Conservation (phyloP, 1,140 invertebrate species). For the Pararge aegeria region DNA sequence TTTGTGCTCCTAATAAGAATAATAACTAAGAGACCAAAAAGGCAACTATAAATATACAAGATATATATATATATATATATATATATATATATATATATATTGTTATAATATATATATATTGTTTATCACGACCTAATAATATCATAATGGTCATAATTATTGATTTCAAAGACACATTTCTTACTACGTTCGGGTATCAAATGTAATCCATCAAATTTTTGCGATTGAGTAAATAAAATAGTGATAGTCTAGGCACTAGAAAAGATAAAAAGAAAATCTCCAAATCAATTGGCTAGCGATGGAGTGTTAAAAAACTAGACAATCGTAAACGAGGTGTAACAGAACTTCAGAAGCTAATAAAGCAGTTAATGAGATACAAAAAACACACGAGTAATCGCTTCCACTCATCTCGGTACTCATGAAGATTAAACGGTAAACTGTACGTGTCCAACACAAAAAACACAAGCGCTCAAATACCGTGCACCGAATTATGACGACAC, state of each 20-base stretch:
- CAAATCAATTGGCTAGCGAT: not conserved
- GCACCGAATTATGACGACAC: constrained; percentile 56
- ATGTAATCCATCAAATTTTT: too few relatives aligned
- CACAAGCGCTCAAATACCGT: constrained; percentile 49
- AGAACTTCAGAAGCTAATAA: constrained; percentile 1
- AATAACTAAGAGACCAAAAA: too few relatives aligned
- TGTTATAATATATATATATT: too few relatives aligned
- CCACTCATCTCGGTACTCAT: constrained; percentile 10
- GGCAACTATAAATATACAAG: too few relatives aligned
- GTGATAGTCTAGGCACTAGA: not conserved
- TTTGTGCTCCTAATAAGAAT: too few relatives aligned
- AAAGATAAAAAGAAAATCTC: not conserved
- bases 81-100: too few relatives aligned
- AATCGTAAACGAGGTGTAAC: not conserved
- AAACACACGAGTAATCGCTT: constrained; percentile 4
- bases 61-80: too few relatives aligned
- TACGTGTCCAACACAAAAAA: constrained; percentile 41
- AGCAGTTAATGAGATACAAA: not conserved
- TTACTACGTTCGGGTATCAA: too few relatives aligned
- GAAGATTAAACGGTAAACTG: constrained; percentile 60
- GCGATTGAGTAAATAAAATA: not conserved
- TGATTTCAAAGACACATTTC: too few relatives aligned
- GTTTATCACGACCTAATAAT: too few relatives aligned
- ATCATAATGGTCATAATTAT: too few relatives aligned
- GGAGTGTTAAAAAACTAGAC: not conserved